Base-by-base conservation (phyloP, 2,797 vertebrate genomes). In the Jordanella pulchra region DNA sequence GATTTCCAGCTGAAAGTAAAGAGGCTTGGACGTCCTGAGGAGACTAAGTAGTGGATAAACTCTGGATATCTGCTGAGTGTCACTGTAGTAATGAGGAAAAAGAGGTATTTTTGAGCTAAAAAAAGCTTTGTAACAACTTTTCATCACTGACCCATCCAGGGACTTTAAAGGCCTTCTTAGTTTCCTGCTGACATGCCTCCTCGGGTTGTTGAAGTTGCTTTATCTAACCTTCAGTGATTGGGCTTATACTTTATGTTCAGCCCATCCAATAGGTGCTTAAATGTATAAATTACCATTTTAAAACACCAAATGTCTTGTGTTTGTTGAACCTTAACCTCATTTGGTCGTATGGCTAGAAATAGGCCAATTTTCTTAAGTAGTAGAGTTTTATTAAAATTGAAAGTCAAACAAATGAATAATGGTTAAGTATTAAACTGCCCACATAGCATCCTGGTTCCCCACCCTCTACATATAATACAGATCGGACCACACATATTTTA, bases 1-100 rank as follows among this genome's bases (percentile, higher is more conserved):
- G 84, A 65, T 73, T 72, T 75, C 67, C 71, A 79, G 80, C 71
- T 71, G 67, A 21, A 56, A 11, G 61, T 54, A 64, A 53, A 23
- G 63, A 75, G 67, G 30, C 6, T 35, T n/a, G 64, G 65, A 47
- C 64, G 77, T 65, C 75, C 81, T 75, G n/a, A 51, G 68, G 80
- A 64, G 30, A 27, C 45, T 55, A 45, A 63, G 65, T 44, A 42
- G 53, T 66, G 64, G 77, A 81, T 3, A 67, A 67, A 50, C 74
- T 80, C 75, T 66, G 56, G 35, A 77, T 61, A 71, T 72, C 18
- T 63, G 60, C 61, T 32, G 60, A 75, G 47, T 66, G 55, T 73
- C 71, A 69, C 53, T 45, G 50, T 68, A 54, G 42, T 30, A 63
- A 60, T 42, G 58, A 58, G 51, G 66, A 72, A 48, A 65, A 56